phyloP scores from a whole-genome alignment of 2,888 invertebrate species.

The Tenthredo amoena region DNA sequence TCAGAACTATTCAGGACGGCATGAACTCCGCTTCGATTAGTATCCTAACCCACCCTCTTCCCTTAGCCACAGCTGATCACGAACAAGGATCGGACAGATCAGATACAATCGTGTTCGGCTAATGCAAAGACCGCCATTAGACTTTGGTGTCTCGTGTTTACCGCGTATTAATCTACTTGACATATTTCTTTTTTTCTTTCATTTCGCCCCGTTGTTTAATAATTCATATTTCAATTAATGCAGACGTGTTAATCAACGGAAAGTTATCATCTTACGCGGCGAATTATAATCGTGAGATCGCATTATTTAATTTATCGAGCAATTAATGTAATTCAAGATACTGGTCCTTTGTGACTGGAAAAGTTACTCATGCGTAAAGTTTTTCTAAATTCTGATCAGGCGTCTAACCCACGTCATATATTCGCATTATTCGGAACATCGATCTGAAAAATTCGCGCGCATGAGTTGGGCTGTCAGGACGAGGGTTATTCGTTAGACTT shows the following conservation, averaged over 20 bases:
- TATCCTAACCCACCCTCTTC: too few species aligned
- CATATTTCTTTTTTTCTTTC: neutral
- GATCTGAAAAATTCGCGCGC: slow-evolving; percentile 2
- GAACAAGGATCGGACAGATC: too few species aligned
- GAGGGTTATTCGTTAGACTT: slow-evolving; percentile 2
- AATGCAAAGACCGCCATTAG: too few species aligned
- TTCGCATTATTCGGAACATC: slow-evolving; percentile 2
- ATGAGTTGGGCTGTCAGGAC: neutral
- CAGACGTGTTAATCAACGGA: neutral
- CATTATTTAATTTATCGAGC: neutral
- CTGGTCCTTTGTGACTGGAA: neutral
- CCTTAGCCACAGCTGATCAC: too few species aligned
- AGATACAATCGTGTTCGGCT: neutral
- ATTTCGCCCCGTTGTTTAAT: neutral
- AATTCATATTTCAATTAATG: neutral
- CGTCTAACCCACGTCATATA: slow-evolving; percentile 2
- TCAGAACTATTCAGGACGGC: too few species aligned
- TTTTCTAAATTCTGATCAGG: neutral
- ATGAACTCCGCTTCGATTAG: too few species aligned
- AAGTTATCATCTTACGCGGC: neutral
- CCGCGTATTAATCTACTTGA: neutral
- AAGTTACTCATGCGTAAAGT: neutral
- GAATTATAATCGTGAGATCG: neutral
- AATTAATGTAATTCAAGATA: neutral
- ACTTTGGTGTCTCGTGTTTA: too few species aligned